Conservation (phyloP, 1,140 invertebrate species). For the Drosophila pruinosa region DNA sequence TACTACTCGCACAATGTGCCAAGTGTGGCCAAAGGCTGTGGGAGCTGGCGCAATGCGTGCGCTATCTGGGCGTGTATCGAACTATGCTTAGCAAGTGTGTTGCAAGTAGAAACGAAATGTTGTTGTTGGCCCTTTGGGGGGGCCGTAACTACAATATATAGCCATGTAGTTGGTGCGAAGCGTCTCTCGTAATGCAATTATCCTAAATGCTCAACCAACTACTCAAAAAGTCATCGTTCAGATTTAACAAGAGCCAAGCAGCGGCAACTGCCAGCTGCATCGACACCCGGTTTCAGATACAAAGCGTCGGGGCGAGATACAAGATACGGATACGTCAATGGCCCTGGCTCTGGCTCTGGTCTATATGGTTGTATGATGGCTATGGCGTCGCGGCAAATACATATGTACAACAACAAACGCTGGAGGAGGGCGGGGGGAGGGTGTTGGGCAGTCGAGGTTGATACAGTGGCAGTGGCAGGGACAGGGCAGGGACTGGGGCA, state of each 20-base stretch:
- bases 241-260: slow-evolving; percentile 72
- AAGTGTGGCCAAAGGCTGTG: slow-evolving; percentile 12
- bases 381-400: slow-evolving; percentile 37
- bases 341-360: background rate
- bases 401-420: slow-evolving; percentile 12
- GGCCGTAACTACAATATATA: slow-evolving; percentile 37
- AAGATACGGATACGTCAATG: slow-evolving; percentile 27
- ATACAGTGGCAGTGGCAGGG: too few relatives aligned
- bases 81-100: slow-evolving; percentile 16
- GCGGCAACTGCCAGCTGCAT: slow-evolving; percentile 40
- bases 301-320: slow-evolving; percentile 23
- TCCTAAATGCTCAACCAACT: slow-evolving; percentile 79
- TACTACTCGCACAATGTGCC: slow-evolving; percentile 2
- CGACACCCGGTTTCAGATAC: slow-evolving; percentile 37
- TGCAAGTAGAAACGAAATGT: slow-evolving; percentile 16
- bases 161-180: slow-evolving; percentile 14
- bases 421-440: background rate
- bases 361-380: slow-evolving; percentile 18
- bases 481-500: background rate
- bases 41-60: slow-evolving; percentile 65
- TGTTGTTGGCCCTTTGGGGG: slow-evolving; percentile 4
- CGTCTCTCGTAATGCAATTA: slow-evolving; percentile 72
- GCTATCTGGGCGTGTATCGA: slow-evolving; percentile 55
- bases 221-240: slow-evolving; percentile 82
- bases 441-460: too few relatives aligned